Evolutionary conservation across 92 coral and sea anemone species (phyloP).

Genomic region (Pocillopora grandis): DNA sequence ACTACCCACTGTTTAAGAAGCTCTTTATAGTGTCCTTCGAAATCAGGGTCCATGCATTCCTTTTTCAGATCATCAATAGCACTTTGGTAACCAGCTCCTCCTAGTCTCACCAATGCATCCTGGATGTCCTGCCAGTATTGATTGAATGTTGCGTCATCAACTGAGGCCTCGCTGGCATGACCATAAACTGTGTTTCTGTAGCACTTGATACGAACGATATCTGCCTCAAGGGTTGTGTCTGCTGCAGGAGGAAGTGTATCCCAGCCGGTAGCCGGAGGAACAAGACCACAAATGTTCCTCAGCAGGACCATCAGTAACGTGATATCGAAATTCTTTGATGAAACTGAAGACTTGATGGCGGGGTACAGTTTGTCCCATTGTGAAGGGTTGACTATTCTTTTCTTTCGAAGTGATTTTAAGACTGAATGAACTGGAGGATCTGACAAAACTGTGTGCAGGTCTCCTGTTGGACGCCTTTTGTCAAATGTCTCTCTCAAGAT

Average conservation of each 20-base stretch:
- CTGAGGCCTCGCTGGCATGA: background rate
- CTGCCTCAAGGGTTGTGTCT: background rate
- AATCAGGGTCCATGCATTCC: background rate
- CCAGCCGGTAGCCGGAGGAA: background rate
- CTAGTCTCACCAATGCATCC: background rate
- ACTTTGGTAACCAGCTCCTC: background rate
- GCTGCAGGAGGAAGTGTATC: background rate
- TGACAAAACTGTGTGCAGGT: too few relatives aligned
- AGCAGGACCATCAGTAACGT: background rate
- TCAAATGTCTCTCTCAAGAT: too few relatives aligned
- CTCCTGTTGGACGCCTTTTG: too few relatives aligned
- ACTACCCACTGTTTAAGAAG: too few relatives aligned
- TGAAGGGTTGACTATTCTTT: background rate
- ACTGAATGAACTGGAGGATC: background rate
- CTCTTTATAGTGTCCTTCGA: too few relatives aligned
- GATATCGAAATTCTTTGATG: background rate
- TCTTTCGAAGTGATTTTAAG: background rate
- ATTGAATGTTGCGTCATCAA: background rate
- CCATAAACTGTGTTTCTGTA: background rate
- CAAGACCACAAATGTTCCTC: background rate
- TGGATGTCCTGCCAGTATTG: background rate
- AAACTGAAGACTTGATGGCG: background rate
- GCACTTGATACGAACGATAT: background rate
- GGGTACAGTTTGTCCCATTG: constrained; percentile 4
- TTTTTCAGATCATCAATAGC: background rate